Base-by-base conservation (phyloP, 2,888 invertebrate genomes). In the Dynastes maya region DNA sequence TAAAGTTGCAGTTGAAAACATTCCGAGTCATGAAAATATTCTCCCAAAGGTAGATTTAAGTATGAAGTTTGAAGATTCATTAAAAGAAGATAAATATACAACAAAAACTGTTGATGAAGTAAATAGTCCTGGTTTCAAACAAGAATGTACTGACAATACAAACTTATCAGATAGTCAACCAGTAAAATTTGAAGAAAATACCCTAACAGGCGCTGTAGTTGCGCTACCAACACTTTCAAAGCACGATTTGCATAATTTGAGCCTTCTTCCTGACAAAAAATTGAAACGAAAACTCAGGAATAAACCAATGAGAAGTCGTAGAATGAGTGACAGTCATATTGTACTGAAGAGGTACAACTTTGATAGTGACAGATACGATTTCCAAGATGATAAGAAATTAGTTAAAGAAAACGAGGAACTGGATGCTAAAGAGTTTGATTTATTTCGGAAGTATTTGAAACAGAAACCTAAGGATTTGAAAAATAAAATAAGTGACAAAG, bases 281-380 rank as follows among this genome's bases (percentile, higher is more conserved):
- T 45, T 55, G 27, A 61, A 61, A 13, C 72, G 27, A 13, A 74
- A 45, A 63, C 13, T 29, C 13, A 51, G 51, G 51, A 49, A 51
- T 61, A 74, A 40, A 61, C 37, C 55, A n/a, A 4, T 74, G 22
- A 40, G 72, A 58, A 61, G 40, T 29, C 58, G 72, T 22, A 74
- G 61, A 45, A 61, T 74, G 72, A 74, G 72, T 29, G 72, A 74
- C 27, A 74, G 72, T 22, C 40, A 74, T 27, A 74, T 74, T 27
- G 27, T 61, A 9, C 22, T 74, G 49, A 11, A 74, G n/a, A 45
- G 40, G 16, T 8, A 4, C n/a, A 6, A 6, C n/a, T 9, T 16
- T 63, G 22, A 51, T 51, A 22, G 11, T 13, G 29, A 27, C 40
- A 22, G 11, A 6, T 74, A 29, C 27, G 27, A 27, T 22, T 45